Base-by-base conservation (phyloP, 2,797 vertebrate species). In the Syngnathus rostellatus region DNA sequence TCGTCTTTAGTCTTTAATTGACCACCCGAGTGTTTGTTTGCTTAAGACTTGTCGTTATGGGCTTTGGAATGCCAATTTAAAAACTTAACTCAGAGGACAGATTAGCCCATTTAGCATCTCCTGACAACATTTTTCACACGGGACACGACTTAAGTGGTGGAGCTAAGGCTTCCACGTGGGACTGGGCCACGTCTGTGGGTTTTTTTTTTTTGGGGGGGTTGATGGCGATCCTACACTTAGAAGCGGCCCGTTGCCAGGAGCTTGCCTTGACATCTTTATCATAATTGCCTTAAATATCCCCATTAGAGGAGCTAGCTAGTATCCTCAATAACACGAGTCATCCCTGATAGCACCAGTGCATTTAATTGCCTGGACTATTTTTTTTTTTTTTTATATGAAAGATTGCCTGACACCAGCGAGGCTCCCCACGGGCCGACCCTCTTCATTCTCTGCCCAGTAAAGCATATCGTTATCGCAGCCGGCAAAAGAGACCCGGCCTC, bases 281-380 rank as follows among this genome's bases (percentile, higher is more conserved):
- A 89, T 90, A 91, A 91, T 89, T 90, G 88, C 85, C 85, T 87
- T 87, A 89, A 91, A 92, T 89, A 88, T 87, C 85, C 87, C 89
- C 86, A 90, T 90, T 91, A 91, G 86, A 83, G 82, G 78, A 81
- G 81, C 84, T 81, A 86, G 86, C 85, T 82, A 70, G 73, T 87
- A 88, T 88, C 87, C 88, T 90, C 89, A 89, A 87, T 90, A 90
- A 91, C 88, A 89, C 82, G 64, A 86, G 88, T 87, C 84, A 87
- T 88, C 83, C 85, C 83, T 85, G 70, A 79, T 87, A 81, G 89
- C 88, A 87, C 78, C 86, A 87, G 86, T 90, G 87, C 89, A 90
- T 89, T 89, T 92, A 91, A 92, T 91, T 92, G 89, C 89, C 76
- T 84, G 78, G 81, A 80, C 78, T 79, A 23, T 74, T 83, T 66